Evolutionary conservation across 2,888 invertebrate genomes (phyloP).

Genomic region (Drosophila multiciliata): DNA sequence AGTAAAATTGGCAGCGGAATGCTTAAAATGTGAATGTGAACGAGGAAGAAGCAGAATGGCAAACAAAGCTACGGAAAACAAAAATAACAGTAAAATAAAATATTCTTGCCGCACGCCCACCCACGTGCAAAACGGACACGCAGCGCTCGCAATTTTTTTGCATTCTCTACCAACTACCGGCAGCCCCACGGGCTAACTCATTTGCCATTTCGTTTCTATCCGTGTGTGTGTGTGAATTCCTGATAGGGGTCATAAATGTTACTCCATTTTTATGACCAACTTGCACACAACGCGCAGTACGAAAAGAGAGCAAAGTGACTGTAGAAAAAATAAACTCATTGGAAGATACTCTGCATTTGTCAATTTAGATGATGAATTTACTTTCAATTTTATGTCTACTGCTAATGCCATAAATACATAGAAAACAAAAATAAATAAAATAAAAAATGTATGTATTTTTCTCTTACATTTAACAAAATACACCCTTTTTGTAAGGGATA

Average conservation of each 20-base stretch:
- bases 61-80: conserved; percentile 57
- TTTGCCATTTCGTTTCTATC: conserved; percentile 42
- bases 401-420: neutral
- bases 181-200: conserved; percentile 15
- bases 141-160: conserved; percentile 48
- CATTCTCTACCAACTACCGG: neutral
- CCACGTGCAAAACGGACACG: conserved; percentile 42
- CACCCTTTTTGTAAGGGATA: neutral
- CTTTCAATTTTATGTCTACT: neutral
- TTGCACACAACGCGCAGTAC: conserved; percentile 72
- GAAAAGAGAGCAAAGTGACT: conserved; percentile 32
- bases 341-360: neutral
- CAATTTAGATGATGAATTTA: neutral
- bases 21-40: conserved; percentile 23
- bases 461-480: neutral
- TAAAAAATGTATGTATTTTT: neutral
- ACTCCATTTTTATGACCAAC: conserved; percentile 81
- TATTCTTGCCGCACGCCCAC: conserved; percentile 53
- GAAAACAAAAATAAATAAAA: neutral
- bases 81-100: conserved; percentile 75
- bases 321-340: conserved; percentile 19
- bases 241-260: conserved; percentile 82
- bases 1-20: conserved; percentile 56
- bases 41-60: conserved; percentile 53
- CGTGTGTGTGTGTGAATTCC: conserved; percentile 34